Percentiles rank a stretch among this genome's conserved stretches.
These are phyloP conservation scores for Leptoteleia sp. DNA, from an alignment of 1,140 invertebrate genomes.

Conservation along the genomic window DNA sequence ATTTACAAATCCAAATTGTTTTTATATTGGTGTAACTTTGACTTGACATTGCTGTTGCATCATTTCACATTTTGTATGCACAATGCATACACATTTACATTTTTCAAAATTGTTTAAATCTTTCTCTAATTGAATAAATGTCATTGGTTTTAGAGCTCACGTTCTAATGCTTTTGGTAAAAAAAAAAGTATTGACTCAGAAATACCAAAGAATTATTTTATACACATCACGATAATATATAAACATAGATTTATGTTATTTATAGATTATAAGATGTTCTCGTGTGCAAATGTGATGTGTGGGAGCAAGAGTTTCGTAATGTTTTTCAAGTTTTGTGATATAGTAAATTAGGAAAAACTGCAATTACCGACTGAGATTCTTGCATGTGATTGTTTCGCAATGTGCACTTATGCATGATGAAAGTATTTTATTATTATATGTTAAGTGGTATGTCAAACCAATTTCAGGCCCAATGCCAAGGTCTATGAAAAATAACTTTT, in stretches of 20 bases:
- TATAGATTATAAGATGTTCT: conserved; percentile 27
- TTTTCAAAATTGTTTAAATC: no score
- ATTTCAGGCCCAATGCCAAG: conserved; percentile 38
- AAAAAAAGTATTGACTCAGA: not conserved
- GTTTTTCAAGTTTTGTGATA: conserved; percentile 19
- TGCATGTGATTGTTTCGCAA: conserved; percentile 9
- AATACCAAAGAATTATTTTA: no score
- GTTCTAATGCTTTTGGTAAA: not conserved
- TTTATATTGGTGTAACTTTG: conserved; percentile 32
- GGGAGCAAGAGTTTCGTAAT: conserved; percentile 27
- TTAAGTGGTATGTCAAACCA: conserved; percentile 19
- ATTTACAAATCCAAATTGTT: conserved; percentile 7
- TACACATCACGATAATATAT: conserved; percentile 23
- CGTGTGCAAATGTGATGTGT: conserved; percentile 12
- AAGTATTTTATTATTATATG: conserved; percentile 32
- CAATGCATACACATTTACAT: no score
- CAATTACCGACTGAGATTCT: conserved; percentile 29
- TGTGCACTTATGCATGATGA: conserved; percentile 7
- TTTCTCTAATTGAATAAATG: no score
- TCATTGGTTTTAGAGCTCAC: not conserved
- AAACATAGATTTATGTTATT: conserved; percentile 30
- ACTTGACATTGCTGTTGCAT: conserved; percentile 39
- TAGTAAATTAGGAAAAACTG: conserved; percentile 14
- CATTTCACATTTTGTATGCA: no score
- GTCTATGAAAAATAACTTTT: conserved; percentile 30